Evolutionary conservation across 2,113 vertebrate species (phyloP), one percentile per base, ranked within the genome.

Genomic region (Gavia stellata): DNA sequence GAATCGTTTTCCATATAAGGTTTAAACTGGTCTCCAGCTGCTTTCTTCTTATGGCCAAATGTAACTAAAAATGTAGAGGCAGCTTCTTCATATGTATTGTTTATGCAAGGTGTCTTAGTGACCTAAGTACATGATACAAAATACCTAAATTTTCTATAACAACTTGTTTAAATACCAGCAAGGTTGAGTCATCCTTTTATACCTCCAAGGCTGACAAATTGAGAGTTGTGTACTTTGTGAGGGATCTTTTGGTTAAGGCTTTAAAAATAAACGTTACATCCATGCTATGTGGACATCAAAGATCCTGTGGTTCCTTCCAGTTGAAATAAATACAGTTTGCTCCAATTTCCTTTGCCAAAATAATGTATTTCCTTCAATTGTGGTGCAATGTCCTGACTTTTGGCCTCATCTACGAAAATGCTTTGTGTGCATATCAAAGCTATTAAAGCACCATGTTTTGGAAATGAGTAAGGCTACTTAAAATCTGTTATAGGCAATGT

Each of bases 301-400:
- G 84, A 31, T 87, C 42, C 53, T 7, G 28, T 87, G 81, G 91
- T 85, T 93, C 81, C 91, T 97, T 95, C 73, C 89, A 94, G 74
- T 85, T 92, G 81, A 92, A 89, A 77, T 53, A 50, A 89, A 77
- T 53, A 50, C 68, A 75, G 55, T 56, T 92, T 80, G 86, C 49
- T 87, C 72, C 95, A 50, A 75, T 94, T 97, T 97, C 92, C 95
- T 97, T 92, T 95, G 86, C 92, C 95, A 95, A 74, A 97, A 94
- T 94, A 92, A 81, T 70, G 70, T 70, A 79, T 95, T 97, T 97
- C 94, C 96, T 96, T 95, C 96, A 95, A 92, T 94, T 97, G 93
- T 96, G 93, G 88, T 86, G 59, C 75, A 70, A 12, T 86, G 82
- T 94, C 90, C 88, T 96, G 96, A 94, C 95, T 97, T 93, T 70